phyloP scores from a whole-genome alignment of 2,113 vertebrate species.

The Coptodon rendalli region DNA sequence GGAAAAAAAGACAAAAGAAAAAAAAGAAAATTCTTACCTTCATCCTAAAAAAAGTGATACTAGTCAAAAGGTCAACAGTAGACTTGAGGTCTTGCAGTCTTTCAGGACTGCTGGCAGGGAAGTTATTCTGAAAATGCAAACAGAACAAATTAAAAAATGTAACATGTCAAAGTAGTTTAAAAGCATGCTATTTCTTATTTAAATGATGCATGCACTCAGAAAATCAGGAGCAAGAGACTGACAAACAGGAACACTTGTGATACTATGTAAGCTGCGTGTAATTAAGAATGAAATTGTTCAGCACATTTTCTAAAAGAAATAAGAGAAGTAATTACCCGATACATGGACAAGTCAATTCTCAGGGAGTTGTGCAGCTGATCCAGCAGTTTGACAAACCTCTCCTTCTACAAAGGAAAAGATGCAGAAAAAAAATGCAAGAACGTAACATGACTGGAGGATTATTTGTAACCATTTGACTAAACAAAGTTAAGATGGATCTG shows the following conservation, averaged over 20 bases:
- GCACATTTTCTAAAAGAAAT: not conserved
- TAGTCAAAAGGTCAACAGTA: slow-evolving; percentile 95
- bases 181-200: not conserved
- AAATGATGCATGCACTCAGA: not conserved
- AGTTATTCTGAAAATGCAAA: slow-evolving; percentile 83
- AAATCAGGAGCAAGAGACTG: not conserved
- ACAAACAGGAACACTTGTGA: not conserved
- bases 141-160: not conserved
- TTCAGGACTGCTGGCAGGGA: slow-evolving; percentile 95
- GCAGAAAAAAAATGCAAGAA: slow-evolving; percentile 14
- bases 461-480: not conserved
- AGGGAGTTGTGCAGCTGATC: slow-evolving; percentile 97
- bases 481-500: not conserved
- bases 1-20: not conserved
- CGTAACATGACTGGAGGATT: not conserved
- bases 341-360: slow-evolving; percentile 97
- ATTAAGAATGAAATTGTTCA: not conserved
- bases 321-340: slow-evolving; percentile 77
- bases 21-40: slow-evolving; percentile 76
- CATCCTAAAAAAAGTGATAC: slow-evolving; percentile 99
- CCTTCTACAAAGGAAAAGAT: slow-evolving; percentile 76
- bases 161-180: not conserved
- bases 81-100: slow-evolving; percentile 96
- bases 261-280: not conserved
- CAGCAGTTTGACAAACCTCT: slow-evolving; percentile 94